These are phyloP conservation scores for Chaenodraco wilsoni DNA, from an alignment of 2,797 vertebrate species.

Conservation along the genomic window DNA sequence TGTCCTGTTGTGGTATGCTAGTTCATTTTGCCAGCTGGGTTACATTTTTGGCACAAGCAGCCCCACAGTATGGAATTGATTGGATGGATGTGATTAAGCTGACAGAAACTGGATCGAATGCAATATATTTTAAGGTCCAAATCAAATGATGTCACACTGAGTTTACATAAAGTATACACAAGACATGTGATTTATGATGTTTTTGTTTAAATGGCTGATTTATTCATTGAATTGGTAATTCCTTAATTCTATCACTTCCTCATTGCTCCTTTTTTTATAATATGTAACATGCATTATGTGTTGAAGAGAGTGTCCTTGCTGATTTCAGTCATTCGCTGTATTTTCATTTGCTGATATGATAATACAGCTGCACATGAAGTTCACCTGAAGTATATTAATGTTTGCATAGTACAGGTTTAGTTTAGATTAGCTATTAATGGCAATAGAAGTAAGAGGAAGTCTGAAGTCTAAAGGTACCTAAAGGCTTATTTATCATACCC, in stretches of 20 bases:
- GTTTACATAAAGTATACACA: background rate
- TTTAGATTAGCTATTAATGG: background rate
- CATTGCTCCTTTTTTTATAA: background rate
- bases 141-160: slow-evolving; percentile 1
- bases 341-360: background rate
- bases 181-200: background rate
- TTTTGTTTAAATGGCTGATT: background rate
- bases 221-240: slow-evolving; percentile 15
- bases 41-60: slow-evolving; percentile 30
- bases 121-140: slow-evolving; percentile 19
- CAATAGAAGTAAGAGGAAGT: background rate
- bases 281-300: background rate
- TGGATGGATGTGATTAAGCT: slow-evolving; percentile 2
- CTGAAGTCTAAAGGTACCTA: background rate
- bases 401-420: background rate
- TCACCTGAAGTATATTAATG: background rate
- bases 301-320: background rate
- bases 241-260: background rate
- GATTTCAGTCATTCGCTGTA: slow-evolving; percentile 4
- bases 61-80: slow-evolving; percentile 9
- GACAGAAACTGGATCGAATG: slow-evolving; percentile 6
- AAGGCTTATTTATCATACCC: slow-evolving; percentile 6
- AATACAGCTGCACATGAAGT: background rate
- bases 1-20: slow-evolving; percentile 7
- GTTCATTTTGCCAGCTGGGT: slow-evolving; percentile 19